Evolutionary conservation across 2,113 vertebrate genomes (phyloP).

Genomic region (Pithys albifrons): DNA sequence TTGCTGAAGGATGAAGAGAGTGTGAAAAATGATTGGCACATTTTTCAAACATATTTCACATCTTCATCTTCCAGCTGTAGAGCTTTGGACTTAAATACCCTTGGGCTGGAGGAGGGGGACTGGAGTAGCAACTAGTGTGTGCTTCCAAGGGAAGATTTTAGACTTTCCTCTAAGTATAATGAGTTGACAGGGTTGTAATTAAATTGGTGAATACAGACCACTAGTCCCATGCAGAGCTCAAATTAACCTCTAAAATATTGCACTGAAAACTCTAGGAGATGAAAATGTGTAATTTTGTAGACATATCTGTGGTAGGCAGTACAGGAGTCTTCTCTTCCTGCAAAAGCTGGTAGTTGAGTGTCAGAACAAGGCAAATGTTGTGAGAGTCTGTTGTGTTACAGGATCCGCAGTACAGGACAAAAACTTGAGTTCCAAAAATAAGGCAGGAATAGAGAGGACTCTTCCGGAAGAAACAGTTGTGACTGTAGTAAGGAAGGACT

Average conservation of each 20-base stretch:
- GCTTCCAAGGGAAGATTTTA: neutral
- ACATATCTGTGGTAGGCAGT: neutral
- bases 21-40: neutral
- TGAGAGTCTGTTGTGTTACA: neutral
- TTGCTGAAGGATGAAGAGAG: neutral
- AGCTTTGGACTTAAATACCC: conserved; percentile 7
- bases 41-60: neutral
- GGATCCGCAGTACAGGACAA: neutral
- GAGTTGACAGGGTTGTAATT: neutral
- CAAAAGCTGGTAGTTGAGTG: neutral
- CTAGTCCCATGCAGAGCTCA: neutral
- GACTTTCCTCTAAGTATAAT: neutral
- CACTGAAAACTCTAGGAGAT: neutral
- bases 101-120: neutral
- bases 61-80: neutral
- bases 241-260: neutral
- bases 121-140: neutral
- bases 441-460: neutral
- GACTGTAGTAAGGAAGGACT: neutral
- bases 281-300: neutral
- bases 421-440: neutral
- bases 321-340: neutral
- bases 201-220: neutral
- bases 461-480: neutral
- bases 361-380: neutral